Conservation (phyloP, 2,888 invertebrate species). For the Tethea ocularis region DNA sequence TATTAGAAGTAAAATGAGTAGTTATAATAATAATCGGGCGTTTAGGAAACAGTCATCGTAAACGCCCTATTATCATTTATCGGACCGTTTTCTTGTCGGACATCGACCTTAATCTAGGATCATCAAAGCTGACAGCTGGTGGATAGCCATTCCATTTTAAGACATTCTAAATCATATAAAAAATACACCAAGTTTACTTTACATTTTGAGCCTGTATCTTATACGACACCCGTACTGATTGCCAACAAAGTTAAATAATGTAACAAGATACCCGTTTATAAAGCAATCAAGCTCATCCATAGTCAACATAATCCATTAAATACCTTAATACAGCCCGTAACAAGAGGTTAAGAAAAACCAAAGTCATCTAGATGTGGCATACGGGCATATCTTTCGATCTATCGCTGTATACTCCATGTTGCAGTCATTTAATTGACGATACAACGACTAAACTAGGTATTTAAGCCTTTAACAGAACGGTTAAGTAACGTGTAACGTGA, state of each 20-base stretch:
- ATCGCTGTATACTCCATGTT: conserved; percentile 1
- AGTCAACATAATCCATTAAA: conserved; percentile 9
- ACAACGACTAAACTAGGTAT: background rate
- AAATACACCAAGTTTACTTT: no score
- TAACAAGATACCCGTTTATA: conserved; percentile 1
- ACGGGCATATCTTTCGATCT: conserved; percentile 2
- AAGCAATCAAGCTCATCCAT: conserved; percentile 9
- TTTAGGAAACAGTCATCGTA: no score
- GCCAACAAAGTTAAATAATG: background rate
- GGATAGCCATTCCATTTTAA: no score
- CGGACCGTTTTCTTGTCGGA: no score
- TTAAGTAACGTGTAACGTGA: background rate
- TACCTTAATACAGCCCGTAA: conserved; percentile 8
- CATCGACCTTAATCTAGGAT: no score
- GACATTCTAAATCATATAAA: no score
- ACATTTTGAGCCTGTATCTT: no score
- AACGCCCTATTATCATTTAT: no score
- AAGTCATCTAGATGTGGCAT: background rate
- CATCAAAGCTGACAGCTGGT: no score
- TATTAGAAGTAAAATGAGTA: no score
- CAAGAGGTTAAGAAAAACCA: background rate
- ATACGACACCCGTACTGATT: background rate
- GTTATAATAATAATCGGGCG: no score
- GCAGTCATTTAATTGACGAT: conserved; percentile 6
- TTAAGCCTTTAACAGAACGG: conserved; percentile 2